Conservation (phyloP, 64 coral and sea anemone species). For the Pachyseris speciosa region DNA sequence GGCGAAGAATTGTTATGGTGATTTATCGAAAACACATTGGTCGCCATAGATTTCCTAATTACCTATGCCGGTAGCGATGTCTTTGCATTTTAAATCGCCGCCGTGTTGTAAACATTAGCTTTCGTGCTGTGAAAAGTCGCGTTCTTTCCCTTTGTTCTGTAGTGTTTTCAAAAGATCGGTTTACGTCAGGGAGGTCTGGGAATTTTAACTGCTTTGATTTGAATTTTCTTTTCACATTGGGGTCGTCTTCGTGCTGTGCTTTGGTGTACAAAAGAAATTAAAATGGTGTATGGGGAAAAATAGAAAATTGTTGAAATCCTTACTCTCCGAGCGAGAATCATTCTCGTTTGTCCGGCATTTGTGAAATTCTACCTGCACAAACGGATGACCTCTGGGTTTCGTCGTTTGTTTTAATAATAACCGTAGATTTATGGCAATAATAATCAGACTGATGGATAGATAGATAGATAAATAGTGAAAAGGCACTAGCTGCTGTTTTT, state of each 20-base stretch:
- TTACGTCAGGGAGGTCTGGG: not conserved
- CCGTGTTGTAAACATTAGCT: not conserved
- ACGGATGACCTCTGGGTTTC: not conserved
- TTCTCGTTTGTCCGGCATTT: not conserved
- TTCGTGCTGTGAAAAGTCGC: not conserved
- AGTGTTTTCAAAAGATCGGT: constrained; percentile 28
- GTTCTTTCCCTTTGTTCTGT: not conserved
- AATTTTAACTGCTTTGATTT: not conserved
- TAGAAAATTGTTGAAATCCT: no score
- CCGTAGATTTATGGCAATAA: not conserved
- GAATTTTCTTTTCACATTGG: not conserved
- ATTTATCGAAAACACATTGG: not conserved
- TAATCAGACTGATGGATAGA: no score
- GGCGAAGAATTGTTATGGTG: constrained; percentile 11
- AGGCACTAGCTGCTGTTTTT: no score
- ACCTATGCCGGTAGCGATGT: not conserved
- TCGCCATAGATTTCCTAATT: constrained; percentile 12
- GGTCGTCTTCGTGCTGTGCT: not conserved
- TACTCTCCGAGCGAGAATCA: not conserved
- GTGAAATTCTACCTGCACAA: not conserved
- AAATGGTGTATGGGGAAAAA: not conserved
- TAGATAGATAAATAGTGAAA: no score
- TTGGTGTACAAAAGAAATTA: not conserved
- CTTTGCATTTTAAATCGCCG: not conserved
- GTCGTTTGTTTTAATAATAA: not conserved